These are phyloP conservation scores for Cryptocephalus moraei DNA, from an alignment of 2,888 invertebrate genomes.

Conservation along the genomic window DNA sequence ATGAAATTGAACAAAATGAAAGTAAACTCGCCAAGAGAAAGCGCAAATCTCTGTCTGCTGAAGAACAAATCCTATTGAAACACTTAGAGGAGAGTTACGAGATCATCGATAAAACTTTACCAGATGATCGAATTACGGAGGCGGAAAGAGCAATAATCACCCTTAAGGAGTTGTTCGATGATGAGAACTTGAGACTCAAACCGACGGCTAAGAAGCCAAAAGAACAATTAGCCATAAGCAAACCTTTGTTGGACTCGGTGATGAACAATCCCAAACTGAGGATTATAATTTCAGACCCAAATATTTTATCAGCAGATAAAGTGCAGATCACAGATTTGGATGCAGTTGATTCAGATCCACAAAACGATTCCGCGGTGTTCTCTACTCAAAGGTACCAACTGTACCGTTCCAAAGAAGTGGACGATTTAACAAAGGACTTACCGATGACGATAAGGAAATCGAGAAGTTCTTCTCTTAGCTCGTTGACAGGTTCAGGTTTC, in stretches of 20 bases:
- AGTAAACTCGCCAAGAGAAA: background rate
- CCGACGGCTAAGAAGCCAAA: slow-evolving; percentile 29
- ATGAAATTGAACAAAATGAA: background rate
- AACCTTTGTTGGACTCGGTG: slow-evolving; percentile 31
- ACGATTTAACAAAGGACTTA: no score
- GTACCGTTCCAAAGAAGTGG: no score
- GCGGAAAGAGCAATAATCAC: slow-evolving; percentile 29
- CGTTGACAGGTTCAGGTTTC: no score
- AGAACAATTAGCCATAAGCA: slow-evolving; percentile 31
- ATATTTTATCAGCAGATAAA: slow-evolving; percentile 23
- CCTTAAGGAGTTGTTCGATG: slow-evolving; percentile 28
- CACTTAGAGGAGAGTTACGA: slow-evolving; percentile 25
- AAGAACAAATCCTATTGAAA: slow-evolving; percentile 26
- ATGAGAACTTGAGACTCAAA: slow-evolving; percentile 20
- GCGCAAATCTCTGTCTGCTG: slow-evolving; percentile 21
- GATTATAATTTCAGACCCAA: slow-evolving; percentile 25
- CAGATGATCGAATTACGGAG: slow-evolving; percentile 26
- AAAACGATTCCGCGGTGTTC: no score
- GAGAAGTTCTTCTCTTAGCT: no score
- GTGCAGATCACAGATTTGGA: slow-evolving; percentile 2
- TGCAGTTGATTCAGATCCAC: no score
- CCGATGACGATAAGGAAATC: no score
- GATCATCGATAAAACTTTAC: slow-evolving; percentile 27
- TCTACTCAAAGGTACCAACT: no score
- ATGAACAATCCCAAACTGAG: slow-evolving; percentile 29